Conservation (phyloP, 2,113 vertebrate species). For the Symphodus melops region DNA sequence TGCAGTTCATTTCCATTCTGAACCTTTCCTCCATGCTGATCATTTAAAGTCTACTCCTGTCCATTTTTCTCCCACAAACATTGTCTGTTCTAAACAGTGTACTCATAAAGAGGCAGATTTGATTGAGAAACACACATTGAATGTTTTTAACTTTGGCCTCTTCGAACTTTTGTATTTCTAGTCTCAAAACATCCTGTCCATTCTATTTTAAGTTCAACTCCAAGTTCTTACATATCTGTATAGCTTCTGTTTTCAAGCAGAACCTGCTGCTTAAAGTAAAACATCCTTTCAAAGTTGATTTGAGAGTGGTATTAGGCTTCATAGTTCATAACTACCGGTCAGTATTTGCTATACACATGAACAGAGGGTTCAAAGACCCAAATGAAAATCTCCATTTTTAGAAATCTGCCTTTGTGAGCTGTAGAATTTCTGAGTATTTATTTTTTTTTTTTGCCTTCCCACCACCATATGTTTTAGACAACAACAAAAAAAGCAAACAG, state of each 20-base stretch:
- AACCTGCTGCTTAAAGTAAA: background rate
- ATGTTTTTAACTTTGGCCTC: background rate
- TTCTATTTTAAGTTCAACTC: too few relatives aligned
- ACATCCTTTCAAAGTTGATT: background rate
- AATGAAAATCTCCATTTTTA: background rate
- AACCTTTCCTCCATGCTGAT: too few relatives aligned
- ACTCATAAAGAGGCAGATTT: background rate
- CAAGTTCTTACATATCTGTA: background rate
- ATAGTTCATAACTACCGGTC: background rate
- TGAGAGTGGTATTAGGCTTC: constrained; percentile 5
- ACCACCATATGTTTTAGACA: constrained; percentile 48
- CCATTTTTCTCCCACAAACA: background rate
- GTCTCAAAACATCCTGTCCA: too few relatives aligned
- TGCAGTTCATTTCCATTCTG: background rate
- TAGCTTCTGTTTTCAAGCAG: background rate
- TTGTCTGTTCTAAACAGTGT: background rate
- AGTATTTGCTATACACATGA: background rate
- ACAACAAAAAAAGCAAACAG: constrained; percentile 30
- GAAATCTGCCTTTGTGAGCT: constrained; percentile 4
- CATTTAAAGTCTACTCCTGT: too few relatives aligned
- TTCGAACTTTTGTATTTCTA: too few relatives aligned
- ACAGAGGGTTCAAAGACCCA: background rate
- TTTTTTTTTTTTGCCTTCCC: constrained; percentile 22
- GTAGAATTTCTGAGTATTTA: constrained; percentile 30
- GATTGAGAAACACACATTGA: constrained; percentile 6